phyloP scores from a whole-genome alignment of 2,113 vertebrate genomes.

The Odocoileus hemionus region DNA sequence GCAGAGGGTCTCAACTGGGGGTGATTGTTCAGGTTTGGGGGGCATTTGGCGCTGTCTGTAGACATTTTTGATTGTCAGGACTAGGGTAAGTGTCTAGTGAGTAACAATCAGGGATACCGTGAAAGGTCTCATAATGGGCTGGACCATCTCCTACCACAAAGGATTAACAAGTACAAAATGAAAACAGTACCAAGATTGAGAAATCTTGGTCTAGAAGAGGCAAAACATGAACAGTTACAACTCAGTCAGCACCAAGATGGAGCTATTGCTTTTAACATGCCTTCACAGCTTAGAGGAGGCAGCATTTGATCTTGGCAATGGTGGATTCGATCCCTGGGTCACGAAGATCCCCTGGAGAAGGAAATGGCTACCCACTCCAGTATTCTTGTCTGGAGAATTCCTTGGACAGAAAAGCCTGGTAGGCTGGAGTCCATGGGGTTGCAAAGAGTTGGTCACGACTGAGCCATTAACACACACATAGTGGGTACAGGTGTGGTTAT shows the following conservation, averaged over 20 bases:
- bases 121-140: accelerated
- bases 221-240: background rate
- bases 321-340: background rate
- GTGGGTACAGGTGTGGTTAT: background rate
- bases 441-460: background rate
- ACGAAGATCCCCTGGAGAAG: background rate
- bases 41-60: background rate
- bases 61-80: background rate
- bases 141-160: background rate
- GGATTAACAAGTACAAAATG: background rate
- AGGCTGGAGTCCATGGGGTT: background rate
- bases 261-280: accelerated
- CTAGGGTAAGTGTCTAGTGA: background rate
- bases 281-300: background rate
- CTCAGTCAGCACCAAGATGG: background rate
- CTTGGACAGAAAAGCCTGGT: background rate
- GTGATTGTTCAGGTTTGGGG: accelerated
- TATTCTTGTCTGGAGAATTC: background rate
- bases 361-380: background rate
- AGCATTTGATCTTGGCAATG: background rate
- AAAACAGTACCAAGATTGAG: background rate
- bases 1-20: background rate
- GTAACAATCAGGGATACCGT: no score
- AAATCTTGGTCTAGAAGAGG: background rate
- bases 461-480: background rate